These are phyloP conservation scores for Drosophila borborema DNA, from an alignment of 2,888 invertebrate genomes.

Conservation along the genomic window DNA sequence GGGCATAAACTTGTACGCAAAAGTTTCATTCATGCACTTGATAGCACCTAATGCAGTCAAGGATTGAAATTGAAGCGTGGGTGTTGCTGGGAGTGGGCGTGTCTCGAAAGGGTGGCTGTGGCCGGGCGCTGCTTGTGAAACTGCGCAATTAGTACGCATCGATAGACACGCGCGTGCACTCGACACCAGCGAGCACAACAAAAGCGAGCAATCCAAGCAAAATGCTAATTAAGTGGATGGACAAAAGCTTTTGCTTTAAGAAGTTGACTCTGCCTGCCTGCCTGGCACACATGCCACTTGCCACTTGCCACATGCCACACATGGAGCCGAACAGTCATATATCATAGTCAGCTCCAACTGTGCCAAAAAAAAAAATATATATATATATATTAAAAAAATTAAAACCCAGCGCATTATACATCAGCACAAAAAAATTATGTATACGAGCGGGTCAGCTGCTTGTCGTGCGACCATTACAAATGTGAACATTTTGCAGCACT, in stretches of 20 bases:
- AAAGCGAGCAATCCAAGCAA: conserved; percentile 63
- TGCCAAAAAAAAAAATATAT: conserved; percentile 14
- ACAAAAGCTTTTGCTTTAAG: conserved; percentile 47
- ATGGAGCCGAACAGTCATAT: conserved; percentile 61
- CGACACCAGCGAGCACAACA: conserved; percentile 53
- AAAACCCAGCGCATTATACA: not conserved
- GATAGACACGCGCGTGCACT: conserved; percentile 79
- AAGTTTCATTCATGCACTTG: conserved; percentile 61
- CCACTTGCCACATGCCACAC: conserved; percentile 27
- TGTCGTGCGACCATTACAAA: conserved; percentile 58
- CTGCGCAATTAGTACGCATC: conserved; percentile 80
- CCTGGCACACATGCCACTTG: conserved; percentile 19
- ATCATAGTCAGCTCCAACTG: conserved; percentile 78
- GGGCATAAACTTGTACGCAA: conserved; percentile 53
- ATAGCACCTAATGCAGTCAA: conserved; percentile 67
- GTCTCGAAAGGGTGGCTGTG: not conserved
- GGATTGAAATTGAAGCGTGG: conserved; percentile 44
- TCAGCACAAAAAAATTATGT: conserved; percentile 54
- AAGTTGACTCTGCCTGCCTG: conserved; percentile 6
- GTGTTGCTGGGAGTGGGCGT: conserved; percentile 5
- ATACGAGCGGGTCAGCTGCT: conserved; percentile 52
- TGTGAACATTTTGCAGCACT: conserved; percentile 48
- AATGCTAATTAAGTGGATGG: conserved; percentile 77
- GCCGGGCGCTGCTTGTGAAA: conserved; percentile 34
- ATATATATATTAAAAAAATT: too few relatives aligned